Base-by-base conservation (phyloP, 2,797 vertebrate genomes). In the Typhlichthys eigenmanni region DNA sequence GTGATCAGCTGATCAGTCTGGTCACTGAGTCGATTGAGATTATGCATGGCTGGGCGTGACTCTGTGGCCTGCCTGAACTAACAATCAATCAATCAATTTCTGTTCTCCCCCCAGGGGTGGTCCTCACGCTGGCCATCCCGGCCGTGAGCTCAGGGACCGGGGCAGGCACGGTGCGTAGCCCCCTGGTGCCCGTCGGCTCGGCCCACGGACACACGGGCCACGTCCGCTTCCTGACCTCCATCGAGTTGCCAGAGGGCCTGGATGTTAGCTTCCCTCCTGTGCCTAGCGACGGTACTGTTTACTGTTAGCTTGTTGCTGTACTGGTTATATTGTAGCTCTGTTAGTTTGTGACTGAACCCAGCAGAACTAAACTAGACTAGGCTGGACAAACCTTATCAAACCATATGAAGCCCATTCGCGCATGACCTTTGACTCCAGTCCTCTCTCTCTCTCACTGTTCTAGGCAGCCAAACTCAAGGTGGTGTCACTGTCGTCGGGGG, bases 161-260 rank as follows among this genome's bases (percentile, higher is more conserved):
- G 49, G 74, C 92, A 1, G 91, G 85, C 64, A 85, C 91, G 0
- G 60, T 92, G 56, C 93, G 93, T 54, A 85, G 85, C 0, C 92
- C 94, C 0, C 91, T 95, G 1, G 67, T 85, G 4, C 92, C 97
- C 0, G 94, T 96, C 75, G 97, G 97, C 49, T 95, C 97, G 0
- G 94, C 96, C 6, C 97, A 98, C 1, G 97, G 97, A 1, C 97
- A 99, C 93, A 98, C 97, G 0, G 97, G 97, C n/a, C 97, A 99
- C 0, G 97, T 99, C 24, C 95, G 97, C 0, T 99, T 99, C 88
- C 93, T 99, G 60, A 98, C 97, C 0, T 93, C 96, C 12, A 94
- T 98, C 3, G 95, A 98, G 75, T 89, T 99, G 46, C 96, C 97
- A 0, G 96, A 98, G 0, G 94, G 95, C 13, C 95, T 95, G 1